Conservation (phyloP, 2,113 vertebrate genomes). For the Hipposideros armiger region DNA sequence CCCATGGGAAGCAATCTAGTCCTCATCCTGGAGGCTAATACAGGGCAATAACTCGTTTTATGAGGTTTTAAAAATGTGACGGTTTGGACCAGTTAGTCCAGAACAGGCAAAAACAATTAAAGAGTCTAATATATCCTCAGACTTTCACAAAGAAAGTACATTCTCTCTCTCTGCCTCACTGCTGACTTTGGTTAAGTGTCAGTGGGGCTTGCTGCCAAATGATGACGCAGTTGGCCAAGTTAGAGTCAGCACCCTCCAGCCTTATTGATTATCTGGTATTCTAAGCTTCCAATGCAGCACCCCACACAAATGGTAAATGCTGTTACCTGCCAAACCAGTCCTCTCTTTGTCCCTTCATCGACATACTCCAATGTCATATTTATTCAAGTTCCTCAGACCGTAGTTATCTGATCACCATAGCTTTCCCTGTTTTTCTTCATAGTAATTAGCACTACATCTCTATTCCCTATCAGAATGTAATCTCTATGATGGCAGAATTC, state of each 20-base stretch:
- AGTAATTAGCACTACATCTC: neutral
- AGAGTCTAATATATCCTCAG: neutral
- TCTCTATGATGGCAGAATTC: neutral
- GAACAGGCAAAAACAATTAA: neutral
- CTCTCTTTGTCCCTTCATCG: slow-evolving; percentile 42
- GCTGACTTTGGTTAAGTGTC: slow-evolving; percentile 68
- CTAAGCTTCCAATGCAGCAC: slow-evolving; percentile 44
- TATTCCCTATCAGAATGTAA: neutral
- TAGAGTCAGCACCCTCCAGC: neutral
- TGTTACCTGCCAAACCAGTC: neutral
- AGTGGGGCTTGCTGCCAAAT: slow-evolving; percentile 67
- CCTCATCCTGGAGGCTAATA: slow-evolving; percentile 67
- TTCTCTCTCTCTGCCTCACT: slow-evolving; percentile 43
- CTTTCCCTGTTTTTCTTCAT: neutral
- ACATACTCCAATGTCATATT: neutral
- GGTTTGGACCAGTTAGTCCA: slow-evolving; percentile 26
- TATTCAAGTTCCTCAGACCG: neutral
- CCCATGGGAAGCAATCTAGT: slow-evolving; percentile 73
- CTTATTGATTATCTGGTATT: slow-evolving; percentile 62
- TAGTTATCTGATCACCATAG: neutral
- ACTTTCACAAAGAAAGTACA: slow-evolving; percentile 56
- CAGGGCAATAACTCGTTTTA: slow-evolving; percentile 70
- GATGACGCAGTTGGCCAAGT: slow-evolving; percentile 11
- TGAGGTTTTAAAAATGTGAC: slow-evolving; percentile 30
- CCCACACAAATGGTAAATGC: slow-evolving; percentile 15